phyloP scores from a whole-genome alignment of 1,140 invertebrate species.

The Monochamus saltuarius region DNA sequence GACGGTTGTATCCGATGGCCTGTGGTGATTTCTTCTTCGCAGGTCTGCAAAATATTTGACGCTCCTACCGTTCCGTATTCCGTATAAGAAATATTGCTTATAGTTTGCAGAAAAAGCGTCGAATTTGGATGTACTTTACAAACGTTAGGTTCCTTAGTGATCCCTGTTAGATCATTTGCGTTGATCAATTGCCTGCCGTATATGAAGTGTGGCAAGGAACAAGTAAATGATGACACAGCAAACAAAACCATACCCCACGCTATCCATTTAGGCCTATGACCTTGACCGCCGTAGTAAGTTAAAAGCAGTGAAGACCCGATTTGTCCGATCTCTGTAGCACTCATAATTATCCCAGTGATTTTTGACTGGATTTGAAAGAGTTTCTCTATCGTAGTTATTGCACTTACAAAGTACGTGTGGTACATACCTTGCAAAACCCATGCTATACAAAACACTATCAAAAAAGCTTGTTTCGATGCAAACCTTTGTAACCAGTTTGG shows the following conservation, averaged over 20 bases:
- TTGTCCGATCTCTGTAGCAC: constrained; percentile 93
- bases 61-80: constrained; percentile 8
- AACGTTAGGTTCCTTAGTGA: constrained; percentile 43
- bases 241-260: constrained; percentile 91
- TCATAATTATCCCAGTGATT: constrained; percentile 90
- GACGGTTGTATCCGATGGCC: constrained; percentile 69
- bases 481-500: constrained; percentile 74
- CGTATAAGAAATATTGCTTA: constrained; percentile 21
- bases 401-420: constrained; percentile 93
- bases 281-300: constrained; percentile 91
- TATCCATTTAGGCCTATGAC: constrained; percentile 95
- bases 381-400: constrained; percentile 96
- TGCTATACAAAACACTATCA: constrained; percentile 83
- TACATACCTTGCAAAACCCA: constrained; percentile 93
- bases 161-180: constrained; percentile 58
- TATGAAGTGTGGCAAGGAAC: constrained; percentile 80
- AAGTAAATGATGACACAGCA: constrained; percentile 82
- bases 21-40: constrained; percentile 59
- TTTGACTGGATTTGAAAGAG: constrained; percentile 94
- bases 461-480: constrained; percentile 86
- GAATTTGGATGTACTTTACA: constrained; percentile 34
- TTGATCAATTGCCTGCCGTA: constrained; percentile 73
- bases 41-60: constrained; percentile 53
- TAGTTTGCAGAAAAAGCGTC: constrained; percentile 11
- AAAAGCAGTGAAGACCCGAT: constrained; percentile 84